A percentile compares a stretch with the other conserved stretches of the same genome.
phyloP scores from a whole-genome alignment of 2,888 invertebrate genomes.

The Eustalomyia histrio region DNA sequence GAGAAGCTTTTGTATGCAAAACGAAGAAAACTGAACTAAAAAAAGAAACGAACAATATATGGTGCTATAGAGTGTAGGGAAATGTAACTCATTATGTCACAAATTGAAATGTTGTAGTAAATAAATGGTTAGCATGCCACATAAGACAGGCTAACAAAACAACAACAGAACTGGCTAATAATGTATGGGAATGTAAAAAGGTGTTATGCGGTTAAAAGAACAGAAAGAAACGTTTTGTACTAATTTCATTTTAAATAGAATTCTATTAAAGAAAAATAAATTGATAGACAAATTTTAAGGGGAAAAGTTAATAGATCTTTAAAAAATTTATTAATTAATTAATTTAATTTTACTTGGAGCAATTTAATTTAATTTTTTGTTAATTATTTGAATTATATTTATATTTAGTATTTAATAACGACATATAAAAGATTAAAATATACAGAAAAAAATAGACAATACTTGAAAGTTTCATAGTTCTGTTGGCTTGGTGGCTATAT shows the following conservation, averaged over 20 bases:
- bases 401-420: too few species aligned
- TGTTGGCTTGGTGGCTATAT: too few species aligned
- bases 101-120: slow-evolving; percentile 78
- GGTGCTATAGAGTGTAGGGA: slow-evolving; percentile 56
- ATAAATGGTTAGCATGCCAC: slow-evolving; percentile 70
- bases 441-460: too few species aligned
- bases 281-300: neutral
- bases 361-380: too few species aligned
- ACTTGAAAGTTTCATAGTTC: too few species aligned
- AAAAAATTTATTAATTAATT: too few species aligned
- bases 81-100: slow-evolving; percentile 78
- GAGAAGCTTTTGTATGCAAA: slow-evolving; percentile 36
- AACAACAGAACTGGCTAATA: slow-evolving; percentile 39
- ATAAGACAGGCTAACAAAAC: slow-evolving; percentile 65
- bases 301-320: neutral
- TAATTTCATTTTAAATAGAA: neutral
- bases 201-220: neutral
- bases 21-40: slow-evolving; percentile 21
- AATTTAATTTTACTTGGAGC: too few species aligned
- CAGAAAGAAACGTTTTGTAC: neutral
- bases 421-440: too few species aligned
- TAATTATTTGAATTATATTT: too few species aligned
- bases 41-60: slow-evolving; percentile 13
- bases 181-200: neutral
- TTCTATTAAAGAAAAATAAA: neutral